These are phyloP conservation scores for Tonatia bakeri DNA, from an alignment of 2,113 vertebrate species.

Conservation along the genomic window DNA sequence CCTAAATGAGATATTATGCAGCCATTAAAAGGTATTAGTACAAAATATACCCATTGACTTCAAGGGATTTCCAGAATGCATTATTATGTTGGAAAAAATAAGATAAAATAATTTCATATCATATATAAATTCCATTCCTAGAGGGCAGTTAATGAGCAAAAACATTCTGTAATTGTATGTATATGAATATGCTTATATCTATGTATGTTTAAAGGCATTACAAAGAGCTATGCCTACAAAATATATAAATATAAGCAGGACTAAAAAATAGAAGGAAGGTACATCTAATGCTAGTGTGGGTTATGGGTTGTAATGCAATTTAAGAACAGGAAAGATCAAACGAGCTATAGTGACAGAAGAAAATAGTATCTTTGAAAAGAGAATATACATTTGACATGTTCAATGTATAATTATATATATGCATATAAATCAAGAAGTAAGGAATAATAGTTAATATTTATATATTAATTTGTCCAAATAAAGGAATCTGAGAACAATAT, in stretches of 20 bases:
- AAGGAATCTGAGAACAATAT: neutral
- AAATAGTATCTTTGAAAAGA: neutral
- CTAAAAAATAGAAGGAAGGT: neutral
- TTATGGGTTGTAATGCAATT: neutral
- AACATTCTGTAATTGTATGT: neutral
- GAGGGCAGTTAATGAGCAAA: neutral
- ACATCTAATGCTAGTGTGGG: neutral
- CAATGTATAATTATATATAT: neutral
- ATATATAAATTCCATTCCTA: neutral
- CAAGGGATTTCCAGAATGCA: neutral
- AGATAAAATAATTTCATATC: neutral
- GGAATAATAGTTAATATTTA: neutral
- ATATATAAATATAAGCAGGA: neutral
- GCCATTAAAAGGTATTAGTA: neutral
- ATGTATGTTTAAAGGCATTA: neutral
- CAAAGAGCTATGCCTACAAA: neutral
- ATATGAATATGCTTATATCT: neutral
- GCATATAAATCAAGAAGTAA: neutral
- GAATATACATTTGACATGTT: neutral
- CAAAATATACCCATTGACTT: neutral
- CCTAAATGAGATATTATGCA: neutral
- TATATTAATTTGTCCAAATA: neutral
- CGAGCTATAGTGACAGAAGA: neutral
- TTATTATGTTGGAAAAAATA: neutral
- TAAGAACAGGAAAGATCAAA: neutral